Conservation (phyloP, 2,113 vertebrate genomes). For the Verasper variegatus region DNA sequence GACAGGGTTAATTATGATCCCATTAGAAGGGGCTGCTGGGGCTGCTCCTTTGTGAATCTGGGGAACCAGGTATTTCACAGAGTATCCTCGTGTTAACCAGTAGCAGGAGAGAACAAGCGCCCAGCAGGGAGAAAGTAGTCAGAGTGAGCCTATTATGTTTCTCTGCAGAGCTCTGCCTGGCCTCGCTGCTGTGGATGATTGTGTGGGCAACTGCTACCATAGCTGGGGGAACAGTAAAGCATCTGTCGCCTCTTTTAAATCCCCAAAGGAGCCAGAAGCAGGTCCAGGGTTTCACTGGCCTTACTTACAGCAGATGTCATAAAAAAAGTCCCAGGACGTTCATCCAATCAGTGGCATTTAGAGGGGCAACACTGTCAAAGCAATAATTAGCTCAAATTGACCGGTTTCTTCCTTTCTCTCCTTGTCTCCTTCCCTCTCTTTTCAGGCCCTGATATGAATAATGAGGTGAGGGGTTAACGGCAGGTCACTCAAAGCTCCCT, state of each 20-base stretch:
- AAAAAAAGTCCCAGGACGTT: conserved; percentile 80
- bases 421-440: conserved; percentile 60
- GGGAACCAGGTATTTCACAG: conserved; percentile 39
- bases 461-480: conserved; percentile 92
- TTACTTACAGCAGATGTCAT: conserved; percentile 80
- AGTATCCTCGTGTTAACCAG: conserved; percentile 45
- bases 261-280: conserved; percentile 74
- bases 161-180: conserved; percentile 1
- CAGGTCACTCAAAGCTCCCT: conserved; percentile 90
- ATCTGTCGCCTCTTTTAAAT: conserved; percentile 64
- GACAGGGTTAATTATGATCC: conserved; percentile 53
- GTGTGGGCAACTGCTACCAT: conserved; percentile 42
- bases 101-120: conserved; percentile 21
- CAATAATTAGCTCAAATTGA: conserved; percentile 94
- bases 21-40: conserved; percentile 43
- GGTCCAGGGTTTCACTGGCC: conserved; percentile 43
- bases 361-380: conserved; percentile 83
- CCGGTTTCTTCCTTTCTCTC: conserved; percentile 80
- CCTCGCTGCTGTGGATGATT: conserved; percentile 11
- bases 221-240: conserved; percentile 48
- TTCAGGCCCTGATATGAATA: conserved; percentile 93
- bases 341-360: conserved; percentile 88
- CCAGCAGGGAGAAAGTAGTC: conserved; percentile 50
- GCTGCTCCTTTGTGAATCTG: conserved; percentile 31
- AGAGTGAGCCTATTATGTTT: conserved; percentile 53